Evolutionary conservation across 1,140 invertebrate genomes (phyloP).

Genomic region (Heliconius hermathena): DNA sequence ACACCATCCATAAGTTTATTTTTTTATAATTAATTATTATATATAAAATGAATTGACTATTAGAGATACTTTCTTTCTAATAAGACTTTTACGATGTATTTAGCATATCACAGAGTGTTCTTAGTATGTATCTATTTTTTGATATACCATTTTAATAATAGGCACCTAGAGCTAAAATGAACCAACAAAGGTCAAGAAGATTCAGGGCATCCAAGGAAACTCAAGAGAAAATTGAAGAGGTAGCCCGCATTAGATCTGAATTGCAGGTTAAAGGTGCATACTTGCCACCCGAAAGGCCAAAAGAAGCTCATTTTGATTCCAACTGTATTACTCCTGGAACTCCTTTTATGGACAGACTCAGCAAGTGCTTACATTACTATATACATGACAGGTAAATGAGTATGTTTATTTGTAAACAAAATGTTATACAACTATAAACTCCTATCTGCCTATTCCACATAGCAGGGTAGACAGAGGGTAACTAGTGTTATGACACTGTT

Average conservation of each 20-base stretch:
- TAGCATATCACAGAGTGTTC: not conserved
- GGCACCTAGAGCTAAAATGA: constrained; percentile 99
- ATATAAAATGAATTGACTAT: no score
- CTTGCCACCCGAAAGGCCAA: constrained; percentile 94
- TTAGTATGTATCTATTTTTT: constrained; percentile 28
- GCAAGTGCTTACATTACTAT: constrained; percentile 97
- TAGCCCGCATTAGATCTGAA: constrained; percentile 90
- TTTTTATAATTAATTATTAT: no score
- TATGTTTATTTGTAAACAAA: not conserved
- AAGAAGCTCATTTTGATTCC: constrained; percentile 97
- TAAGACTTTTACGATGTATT: not conserved
- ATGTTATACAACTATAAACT: no score
- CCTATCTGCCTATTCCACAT: no score
- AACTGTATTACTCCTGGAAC: constrained; percentile 99
- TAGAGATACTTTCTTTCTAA: no score
- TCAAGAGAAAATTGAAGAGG: constrained; percentile 93
- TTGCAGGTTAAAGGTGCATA: constrained; percentile 88
- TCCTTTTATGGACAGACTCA: constrained; percentile 98
- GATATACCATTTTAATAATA: constrained; percentile 51
- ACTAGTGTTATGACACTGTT: no score
- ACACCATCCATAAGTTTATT: no score
- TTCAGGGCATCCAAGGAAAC: constrained; percentile 98
- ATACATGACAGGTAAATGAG: constrained; percentile 89
- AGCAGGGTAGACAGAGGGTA: no score
- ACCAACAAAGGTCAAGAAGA: constrained; percentile 98